A percentile compares a stretch with the other conserved stretches of the same genome.
Conservation (phyloP, 2,888 invertebrate species). For the Blera fallax region DNA sequence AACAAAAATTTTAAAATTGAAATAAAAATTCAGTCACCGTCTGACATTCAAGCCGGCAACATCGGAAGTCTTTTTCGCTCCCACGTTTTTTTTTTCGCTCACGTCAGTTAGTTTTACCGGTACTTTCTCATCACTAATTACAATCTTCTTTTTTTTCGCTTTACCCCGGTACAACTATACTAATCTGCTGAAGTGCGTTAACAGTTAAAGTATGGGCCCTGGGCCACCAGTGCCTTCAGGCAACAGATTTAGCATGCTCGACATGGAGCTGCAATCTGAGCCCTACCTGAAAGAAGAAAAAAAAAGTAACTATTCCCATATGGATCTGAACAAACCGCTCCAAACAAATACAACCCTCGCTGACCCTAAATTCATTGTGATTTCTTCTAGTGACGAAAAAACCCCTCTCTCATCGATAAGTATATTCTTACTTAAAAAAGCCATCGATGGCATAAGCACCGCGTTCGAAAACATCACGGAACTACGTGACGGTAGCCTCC, state of each 20-base stretch:
- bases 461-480: background rate
- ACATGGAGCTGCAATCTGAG: background rate
- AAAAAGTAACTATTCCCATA: background rate
- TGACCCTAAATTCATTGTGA: background rate
- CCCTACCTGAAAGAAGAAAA: background rate
- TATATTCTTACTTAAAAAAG: slow-evolving; percentile 11
- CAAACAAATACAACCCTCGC: background rate
- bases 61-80: background rate
- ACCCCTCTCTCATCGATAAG: background rate
- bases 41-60: background rate
- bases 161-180: background rate
- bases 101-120: background rate
- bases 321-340: background rate
- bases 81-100: no score
- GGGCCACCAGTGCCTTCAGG: background rate
- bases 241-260: background rate
- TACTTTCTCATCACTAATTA: background rate
- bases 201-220: background rate
- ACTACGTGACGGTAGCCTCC: background rate
- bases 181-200: background rate
- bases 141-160: background rate
- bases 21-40: no score
- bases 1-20: no score
- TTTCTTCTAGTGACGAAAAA: background rate
- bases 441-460: background rate